Conservation (phyloP, 1,140 invertebrate genomes). For the Platyscapa corneri region DNA sequence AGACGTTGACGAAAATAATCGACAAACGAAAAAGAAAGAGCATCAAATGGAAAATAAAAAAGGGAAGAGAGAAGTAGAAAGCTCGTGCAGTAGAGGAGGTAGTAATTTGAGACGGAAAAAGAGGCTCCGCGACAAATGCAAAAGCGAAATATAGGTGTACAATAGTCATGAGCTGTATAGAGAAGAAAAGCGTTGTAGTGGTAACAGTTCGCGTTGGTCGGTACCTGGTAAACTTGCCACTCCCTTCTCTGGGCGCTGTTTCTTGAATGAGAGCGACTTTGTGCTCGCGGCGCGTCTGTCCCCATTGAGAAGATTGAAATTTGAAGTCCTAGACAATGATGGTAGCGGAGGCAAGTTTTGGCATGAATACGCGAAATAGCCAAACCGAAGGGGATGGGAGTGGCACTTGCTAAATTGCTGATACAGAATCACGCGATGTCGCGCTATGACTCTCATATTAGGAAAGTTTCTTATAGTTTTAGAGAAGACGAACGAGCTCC, state of each 20-base stretch:
- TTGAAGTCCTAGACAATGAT: constrained; percentile 1
- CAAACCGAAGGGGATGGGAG: background rate
- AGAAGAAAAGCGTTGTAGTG: background rate
- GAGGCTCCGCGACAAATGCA: background rate
- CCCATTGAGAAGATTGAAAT: constrained; percentile 34
- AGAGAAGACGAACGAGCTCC: background rate
- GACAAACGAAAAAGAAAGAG: background rate
- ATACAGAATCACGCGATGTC: constrained; percentile 20
- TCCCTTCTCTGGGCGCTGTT: background rate
- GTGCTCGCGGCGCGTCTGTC: constrained; percentile 6
- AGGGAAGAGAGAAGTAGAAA: background rate
- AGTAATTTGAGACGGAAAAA: constrained; percentile 6
- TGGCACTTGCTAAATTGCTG: constrained; percentile 18
- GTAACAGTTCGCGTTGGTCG: background rate
- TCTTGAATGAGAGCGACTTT: background rate
- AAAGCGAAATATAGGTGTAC: background rate
- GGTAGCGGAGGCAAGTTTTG: constrained; percentile 5
- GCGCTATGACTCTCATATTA: constrained; percentile 21
- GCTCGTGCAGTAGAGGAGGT: background rate
- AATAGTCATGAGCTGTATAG: background rate
- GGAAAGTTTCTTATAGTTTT: constrained; percentile 19
- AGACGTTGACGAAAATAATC: background rate
- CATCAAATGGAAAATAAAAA: background rate
- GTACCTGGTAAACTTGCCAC: constrained; percentile 11
- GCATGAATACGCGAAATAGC: background rate